Evolutionary conservation across 2,797 vertebrate species (phyloP).

Genomic region (Harpagifer antarcticus): DNA sequence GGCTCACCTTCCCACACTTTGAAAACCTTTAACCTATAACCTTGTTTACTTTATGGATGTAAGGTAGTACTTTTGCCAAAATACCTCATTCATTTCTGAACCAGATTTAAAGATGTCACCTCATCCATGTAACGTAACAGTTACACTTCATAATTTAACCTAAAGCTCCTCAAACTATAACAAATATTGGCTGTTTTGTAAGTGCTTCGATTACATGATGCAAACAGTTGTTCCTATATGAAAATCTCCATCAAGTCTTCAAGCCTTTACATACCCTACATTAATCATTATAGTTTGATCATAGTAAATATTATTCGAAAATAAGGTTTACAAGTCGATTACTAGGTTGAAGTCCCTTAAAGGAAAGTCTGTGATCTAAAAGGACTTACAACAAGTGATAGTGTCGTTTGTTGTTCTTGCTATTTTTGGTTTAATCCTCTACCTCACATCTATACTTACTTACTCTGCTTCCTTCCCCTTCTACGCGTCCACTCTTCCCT

Average conservation of each 20-base stretch:
- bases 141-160: not conserved
- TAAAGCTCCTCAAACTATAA: not conserved
- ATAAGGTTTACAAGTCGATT: constrained; percentile 10
- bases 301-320: not conserved
- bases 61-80: too few species aligned
- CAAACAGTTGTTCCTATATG: too few species aligned
- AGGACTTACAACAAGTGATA: constrained; percentile 1
- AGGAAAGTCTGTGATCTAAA: constrained; percentile 5
- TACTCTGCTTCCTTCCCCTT: constrained; percentile 34
- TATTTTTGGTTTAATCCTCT: constrained; percentile 14
- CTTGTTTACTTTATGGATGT: too few species aligned
- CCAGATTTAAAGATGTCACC: not conserved
- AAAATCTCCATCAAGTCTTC: too few species aligned
- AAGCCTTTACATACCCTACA: not conserved
- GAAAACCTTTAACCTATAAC: too few species aligned
- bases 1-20: too few species aligned
- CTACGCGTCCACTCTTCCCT: constrained; percentile 22
- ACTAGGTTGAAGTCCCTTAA: not conserved
- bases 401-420: constrained; percentile 15
- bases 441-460: constrained; percentile 41
- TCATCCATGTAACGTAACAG: not conserved
- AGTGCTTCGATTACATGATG: too few species aligned
- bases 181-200: too few species aligned
- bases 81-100: not conserved
- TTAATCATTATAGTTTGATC: constrained; percentile 3